phyloP scores from a whole-genome alignment of 1,140 invertebrate species.

The Dendrolimus punctatus region DNA sequence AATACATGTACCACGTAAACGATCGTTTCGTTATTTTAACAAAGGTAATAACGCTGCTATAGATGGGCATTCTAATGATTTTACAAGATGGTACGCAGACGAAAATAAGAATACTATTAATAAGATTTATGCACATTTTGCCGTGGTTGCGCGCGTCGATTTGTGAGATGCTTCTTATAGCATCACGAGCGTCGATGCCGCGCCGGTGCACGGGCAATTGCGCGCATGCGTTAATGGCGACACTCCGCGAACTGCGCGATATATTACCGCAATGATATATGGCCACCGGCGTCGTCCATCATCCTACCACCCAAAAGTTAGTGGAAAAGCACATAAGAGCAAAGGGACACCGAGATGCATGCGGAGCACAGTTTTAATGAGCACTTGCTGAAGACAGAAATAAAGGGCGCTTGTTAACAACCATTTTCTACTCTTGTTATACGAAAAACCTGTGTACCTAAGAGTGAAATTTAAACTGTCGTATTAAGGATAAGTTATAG shows the following conservation, averaged over 20 bases:
- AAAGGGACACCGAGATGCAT: constrained; percentile 37
- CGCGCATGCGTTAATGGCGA: constrained; percentile 67
- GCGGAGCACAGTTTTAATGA: constrained; percentile 58
- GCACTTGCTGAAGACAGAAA: constrained; percentile 64
- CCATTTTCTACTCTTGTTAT: constrained; percentile 57
- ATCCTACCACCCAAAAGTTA: constrained; percentile 68
- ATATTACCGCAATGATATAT: constrained; percentile 68
- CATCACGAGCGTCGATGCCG: constrained; percentile 31
- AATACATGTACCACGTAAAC: too few relatives aligned
- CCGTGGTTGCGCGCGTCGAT: constrained; percentile 56
- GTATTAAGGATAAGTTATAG: constrained; percentile 15
- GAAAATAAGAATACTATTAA: constrained; percentile 66
- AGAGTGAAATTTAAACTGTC: constrained; percentile 31
- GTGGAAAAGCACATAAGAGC: constrained; percentile 45
- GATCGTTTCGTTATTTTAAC: constrained; percentile 17
- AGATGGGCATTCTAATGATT: constrained; percentile 40
- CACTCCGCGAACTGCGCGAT: constrained; percentile 59
- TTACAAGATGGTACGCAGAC: constrained; percentile 47
- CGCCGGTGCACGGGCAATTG: constrained; percentile 44
- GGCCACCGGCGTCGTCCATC: constrained; percentile 62
- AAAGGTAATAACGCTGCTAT: constrained; percentile 20
- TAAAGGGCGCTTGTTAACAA: constrained; percentile 53
- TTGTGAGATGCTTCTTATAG: constrained; percentile 54
- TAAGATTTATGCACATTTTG: constrained; percentile 66
- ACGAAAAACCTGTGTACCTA: constrained; percentile 49